Base-by-base conservation (phyloP, 2,797 vertebrate genomes). In the Eupleurogrammus muticus region DNA sequence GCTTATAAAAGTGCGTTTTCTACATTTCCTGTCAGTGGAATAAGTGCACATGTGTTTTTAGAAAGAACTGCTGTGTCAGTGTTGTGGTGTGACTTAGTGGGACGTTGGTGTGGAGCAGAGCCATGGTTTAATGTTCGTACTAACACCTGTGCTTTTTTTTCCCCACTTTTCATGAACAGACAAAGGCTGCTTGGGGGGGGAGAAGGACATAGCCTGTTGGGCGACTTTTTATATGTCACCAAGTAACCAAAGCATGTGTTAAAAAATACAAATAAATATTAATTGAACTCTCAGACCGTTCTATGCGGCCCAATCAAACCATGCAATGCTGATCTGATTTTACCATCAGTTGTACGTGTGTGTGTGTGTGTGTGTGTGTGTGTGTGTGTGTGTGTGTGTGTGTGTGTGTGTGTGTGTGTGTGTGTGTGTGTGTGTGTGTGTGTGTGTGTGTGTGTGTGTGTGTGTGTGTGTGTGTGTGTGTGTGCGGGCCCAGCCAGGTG, bases 401-500 rank as follows among this genome's bases (percentile, higher is more conserved):
- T 21, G 13, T 44, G 57, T 61, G 49, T 75, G 59, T 20, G 2
- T 23, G 9, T 57, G 57, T 50, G 50, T 21, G 13, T 44, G 57
- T 61, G 49, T 75, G 59, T 20, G 2, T 23, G 9, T 57, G 57
- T 50, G 50, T 21, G 13, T 44, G 57, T 61, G 49, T 75, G 59
- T 20, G 2, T 23, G 9, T 57, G 57, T 50, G 50, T 21, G 13
- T 44, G 57, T 61, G 49, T 75, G 59, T 20, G 2, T 23, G 9
- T 57, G 57, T 50, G 50, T 21, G 13, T 44, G 57, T n/a, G n/a
- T 61, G 49, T 75, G 59, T 20, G 2, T 23, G 9, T 57, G 57
- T 50, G 50, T 21, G 13, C 48, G 57, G 54, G 60, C 59, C 46
- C 68, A 38, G 76, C 84, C 80, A 75, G 77, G 75, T 78, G 70